Base-by-base conservation (phyloP, 2,113 vertebrate species). In the Balaeniceps rex region DNA sequence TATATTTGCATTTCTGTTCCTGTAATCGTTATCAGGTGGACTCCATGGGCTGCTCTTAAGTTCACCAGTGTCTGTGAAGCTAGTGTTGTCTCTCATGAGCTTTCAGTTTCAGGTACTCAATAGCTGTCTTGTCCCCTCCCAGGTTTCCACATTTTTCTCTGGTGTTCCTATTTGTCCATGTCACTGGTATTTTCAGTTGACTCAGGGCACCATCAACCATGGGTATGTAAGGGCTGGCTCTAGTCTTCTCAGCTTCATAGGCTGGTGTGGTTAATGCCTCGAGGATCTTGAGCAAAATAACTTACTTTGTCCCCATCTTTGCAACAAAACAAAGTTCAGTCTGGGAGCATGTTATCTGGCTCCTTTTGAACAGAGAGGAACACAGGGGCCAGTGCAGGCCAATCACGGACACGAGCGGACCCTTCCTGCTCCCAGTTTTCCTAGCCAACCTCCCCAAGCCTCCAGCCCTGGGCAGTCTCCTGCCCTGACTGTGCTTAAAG, bases 271-370 rank as follows among this genome's bases (percentile, higher is more conserved):
- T 93, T 80, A 85, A 91, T 33, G 26, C 78, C 60, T 81, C 24
- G 17, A 83, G 55, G 61, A 65, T 33, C 38, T 60, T 16, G 19
- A 85, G 63, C 40, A 85, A 61, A 85, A 18, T 2, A n/a, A 63
- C 36, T 87, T 36, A 38, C 11, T 94, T 49, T 72, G 46, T 61
- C 31, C 65, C 58, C 31, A 54, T 28, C 36, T 57, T 29, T 52
- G 23, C 47, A 55, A 13, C 26, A 66, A 42, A 66, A 42, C 34
- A 17, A 36, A 80, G 78, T 81, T 85, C 52, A 75, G 4, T 23
- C 0, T 33, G 10, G 40, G 79, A 51, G 31, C 52, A 46, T 0
- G 0, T 71, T 64, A 47, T 17, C 54, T 31, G 58, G 7, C 25
- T 91, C 29, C 28, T 42, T 81, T 42, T 5, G 44, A 55, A 46